Base-by-base conservation (phyloP, 2,113 vertebrate genomes). In the Salvelinus sp. region DNA sequence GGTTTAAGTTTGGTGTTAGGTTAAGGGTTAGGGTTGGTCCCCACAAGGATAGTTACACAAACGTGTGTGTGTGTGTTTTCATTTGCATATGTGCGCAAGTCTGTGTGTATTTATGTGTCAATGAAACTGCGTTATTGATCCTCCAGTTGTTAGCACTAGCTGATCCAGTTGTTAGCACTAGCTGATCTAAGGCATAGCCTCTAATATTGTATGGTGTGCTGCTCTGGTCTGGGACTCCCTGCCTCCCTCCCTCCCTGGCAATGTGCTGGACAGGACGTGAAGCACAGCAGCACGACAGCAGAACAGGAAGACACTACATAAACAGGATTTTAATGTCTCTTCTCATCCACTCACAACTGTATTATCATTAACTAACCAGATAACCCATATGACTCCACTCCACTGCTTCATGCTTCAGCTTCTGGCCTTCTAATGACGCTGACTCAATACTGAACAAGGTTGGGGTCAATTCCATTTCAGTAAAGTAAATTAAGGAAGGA, bases 301-400 rank as follows among this genome's bases (percentile, higher is more conserved):
- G 57, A 72, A 83, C 81, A 81, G 88, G 87, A 90, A 88, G 83
- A 75, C 78, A 58, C 75, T 70, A 82, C 83, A 91, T 86, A 92
- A 91, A 90, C 88, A 86, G 72, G 28, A 79, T 81, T 88, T 84
- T 77, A 83, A 87, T 87, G 80, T 83, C 86, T 83, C 81, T 77
- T 83, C 86, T 83, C 81, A 77, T 69, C 64, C 33, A 30, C 65
- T 30, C 65, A 38, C 18, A 7, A 27, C 14, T 4, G 27, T 30
- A 67, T 30, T 4, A 62, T 62, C 18, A 62, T 62, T 54, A 54
- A 18, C 38, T 62, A 62, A 62, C 18, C 58, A 62, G 58, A 62
- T 62, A n/a, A 62, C n/a, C 58, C 23, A 23, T 9, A 62, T n/a
- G 58, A 22, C 58, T 62, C n/a, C 3, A 20, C 4, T 57, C 54